Base-by-base conservation (phyloP, 1,140 invertebrate genomes). In the Drosophila kepulauana region DNA sequence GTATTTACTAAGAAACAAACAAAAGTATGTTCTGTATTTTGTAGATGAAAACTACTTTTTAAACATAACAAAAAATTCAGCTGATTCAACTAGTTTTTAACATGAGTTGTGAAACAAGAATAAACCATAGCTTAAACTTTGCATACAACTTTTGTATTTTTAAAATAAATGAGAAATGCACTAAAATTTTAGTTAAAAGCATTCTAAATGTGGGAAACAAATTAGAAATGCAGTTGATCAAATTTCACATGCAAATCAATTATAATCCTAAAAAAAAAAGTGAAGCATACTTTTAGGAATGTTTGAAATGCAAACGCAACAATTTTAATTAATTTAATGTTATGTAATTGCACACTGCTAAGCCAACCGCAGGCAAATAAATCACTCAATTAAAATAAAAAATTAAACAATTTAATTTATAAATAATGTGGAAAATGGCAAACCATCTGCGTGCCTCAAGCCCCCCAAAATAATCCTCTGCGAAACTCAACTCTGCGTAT, bases 321-420 rank as follows among this genome's bases (percentile, higher is more conserved):
- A 3, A 43, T 3, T 43, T 43, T 43, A 13, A 7, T n/a, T 43
- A 13, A 43, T 13, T 43, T 43, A 13, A 43, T 13, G 13, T 43
- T 15, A 35, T 16, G 8, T 52, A 52, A 52, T 52, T 52, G 1
- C 10, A 25, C 33, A 7, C 54, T 43, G 43, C 10, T 49, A 38
- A 20, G 15, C 16, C 30, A 56, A 38, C 20, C 20, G 13, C 59
- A 59, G 45, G 61, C 35, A 62, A 25, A 43, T 52, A 51, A 71
- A 49, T 51, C 51, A 58, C 25, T 58, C 57, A 33, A 63, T 62
- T 63, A 56, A 33, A 51, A 48, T 56, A 15, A 45, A 57, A 38
- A 56, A 25, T 35, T 49, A 52, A 35, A 52, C 51, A 52, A 64
- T 75, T 71, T 71, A 25, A 57, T 64, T 64, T 64, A 64, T 71